phyloP scores from a whole-genome alignment of 92 coral and sea anemone genomes.

The Phymanthus crucifer region DNA sequence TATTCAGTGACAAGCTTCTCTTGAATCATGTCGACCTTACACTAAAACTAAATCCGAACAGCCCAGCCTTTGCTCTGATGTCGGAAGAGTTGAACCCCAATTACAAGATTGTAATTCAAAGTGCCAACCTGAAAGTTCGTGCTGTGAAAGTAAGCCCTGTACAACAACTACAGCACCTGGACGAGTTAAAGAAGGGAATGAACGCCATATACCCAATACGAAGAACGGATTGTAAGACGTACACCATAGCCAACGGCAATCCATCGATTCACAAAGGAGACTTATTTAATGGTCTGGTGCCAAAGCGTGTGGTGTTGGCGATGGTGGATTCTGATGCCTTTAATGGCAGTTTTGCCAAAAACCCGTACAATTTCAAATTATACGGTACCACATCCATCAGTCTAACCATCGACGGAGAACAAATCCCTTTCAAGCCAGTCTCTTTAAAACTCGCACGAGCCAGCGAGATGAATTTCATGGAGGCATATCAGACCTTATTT shows the following conservation, averaged over 20 bases:
- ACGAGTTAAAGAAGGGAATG: constrained; percentile 18
- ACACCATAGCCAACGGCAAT: background rate
- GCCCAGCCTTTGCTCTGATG: too few relatives aligned
- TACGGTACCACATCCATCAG: background rate
- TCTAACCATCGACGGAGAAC: constrained; percentile 14
- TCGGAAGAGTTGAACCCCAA: too few relatives aligned
- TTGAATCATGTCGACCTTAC: too few relatives aligned
- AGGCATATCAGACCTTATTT: too few relatives aligned
- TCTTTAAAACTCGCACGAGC: background rate
- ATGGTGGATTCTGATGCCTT: too few relatives aligned
- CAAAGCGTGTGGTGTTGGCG: constrained; percentile 1
- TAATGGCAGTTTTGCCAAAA: too few relatives aligned
- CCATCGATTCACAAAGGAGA: background rate
- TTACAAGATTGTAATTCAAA: constrained; percentile 1
- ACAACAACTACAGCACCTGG: constrained; percentile 10
- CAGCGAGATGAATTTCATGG: constrained; percentile 3
- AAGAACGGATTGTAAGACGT: background rate
- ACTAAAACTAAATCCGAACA: too few relatives aligned
- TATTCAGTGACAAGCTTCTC: background rate
- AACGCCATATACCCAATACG: constrained; percentile 27
- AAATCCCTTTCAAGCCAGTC: constrained; percentile 8
- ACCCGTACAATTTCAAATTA: background rate
- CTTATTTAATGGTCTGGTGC: background rate
- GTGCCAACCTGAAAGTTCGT: constrained; percentile 27
- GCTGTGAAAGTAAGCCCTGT: too few relatives aligned